These are phyloP conservation scores for Avahi laniger DNA, from an alignment of 2,797 vertebrate genomes.

Conservation along the genomic window DNA sequence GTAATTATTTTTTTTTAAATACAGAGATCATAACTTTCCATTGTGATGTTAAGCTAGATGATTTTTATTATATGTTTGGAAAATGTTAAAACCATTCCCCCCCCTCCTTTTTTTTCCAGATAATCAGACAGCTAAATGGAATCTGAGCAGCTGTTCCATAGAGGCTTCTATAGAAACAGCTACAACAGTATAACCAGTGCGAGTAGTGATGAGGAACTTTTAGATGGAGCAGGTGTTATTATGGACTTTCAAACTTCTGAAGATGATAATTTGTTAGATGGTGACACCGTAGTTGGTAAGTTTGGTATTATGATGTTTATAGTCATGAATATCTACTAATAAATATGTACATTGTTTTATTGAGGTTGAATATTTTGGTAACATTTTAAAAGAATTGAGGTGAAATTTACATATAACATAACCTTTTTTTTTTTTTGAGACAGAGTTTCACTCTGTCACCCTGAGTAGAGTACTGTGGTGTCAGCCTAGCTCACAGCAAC, in stretches of 20 bases:
- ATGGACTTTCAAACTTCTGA: conserved; percentile 99
- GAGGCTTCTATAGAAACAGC: conserved; percentile 97
- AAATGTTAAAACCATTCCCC: conserved; percentile 50
- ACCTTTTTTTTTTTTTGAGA: too few relatives aligned
- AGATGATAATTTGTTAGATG: conserved; percentile 98
- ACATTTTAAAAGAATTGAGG: background rate
- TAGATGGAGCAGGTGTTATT: conserved; percentile 96
- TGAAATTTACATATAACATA: background rate
- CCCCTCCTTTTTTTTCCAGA: conserved; percentile 80
- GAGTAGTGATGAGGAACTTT: conserved; percentile 98
- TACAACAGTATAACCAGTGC: conserved; percentile 99
- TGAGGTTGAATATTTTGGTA: background rate
- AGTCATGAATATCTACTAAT: background rate
- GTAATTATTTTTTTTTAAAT: conserved; percentile 2
- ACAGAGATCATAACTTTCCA: background rate
- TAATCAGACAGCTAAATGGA: conserved; percentile 95
- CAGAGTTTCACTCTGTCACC: too few relatives aligned
- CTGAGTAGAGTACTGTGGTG: too few relatives aligned
- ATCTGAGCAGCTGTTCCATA: conserved; percentile 99
- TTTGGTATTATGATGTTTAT: conserved; percentile 16
- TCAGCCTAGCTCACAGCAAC: too few relatives aligned
- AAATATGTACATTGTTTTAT: background rate
- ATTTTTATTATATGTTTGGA: conserved; percentile 54
- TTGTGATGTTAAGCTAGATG: background rate
- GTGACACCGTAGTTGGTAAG: conserved; percentile 96